phyloP scores from a whole-genome alignment of 1,140 invertebrate genomes.

The Sitodiplosis mosellana region DNA sequence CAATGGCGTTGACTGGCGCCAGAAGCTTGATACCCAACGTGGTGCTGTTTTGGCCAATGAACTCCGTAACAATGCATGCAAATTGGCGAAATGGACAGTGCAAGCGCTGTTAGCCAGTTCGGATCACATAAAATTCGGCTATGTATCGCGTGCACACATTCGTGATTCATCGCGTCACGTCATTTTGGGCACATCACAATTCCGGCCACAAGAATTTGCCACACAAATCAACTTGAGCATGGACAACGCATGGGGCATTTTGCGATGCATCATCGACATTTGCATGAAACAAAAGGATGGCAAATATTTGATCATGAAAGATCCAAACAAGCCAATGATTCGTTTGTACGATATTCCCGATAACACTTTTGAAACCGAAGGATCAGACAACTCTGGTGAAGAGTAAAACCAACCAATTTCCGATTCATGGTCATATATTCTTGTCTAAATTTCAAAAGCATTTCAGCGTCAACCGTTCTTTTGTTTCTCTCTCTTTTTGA shows the following conservation, averaged over 20 bases:
- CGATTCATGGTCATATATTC: too few relatives aligned
- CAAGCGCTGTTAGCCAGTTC: constrained; percentile 91
- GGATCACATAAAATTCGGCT: constrained; percentile 96
- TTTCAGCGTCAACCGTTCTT: too few relatives aligned
- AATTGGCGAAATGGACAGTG: constrained; percentile 98
- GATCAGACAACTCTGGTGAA: constrained; percentile 78
- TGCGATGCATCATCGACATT: constrained; percentile 95
- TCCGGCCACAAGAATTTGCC: constrained; percentile 95
- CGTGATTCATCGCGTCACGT: constrained; percentile 93
- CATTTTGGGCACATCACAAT: constrained; percentile 95
- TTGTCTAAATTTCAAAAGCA: too few relatives aligned
- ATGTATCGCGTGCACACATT: constrained; percentile 85
- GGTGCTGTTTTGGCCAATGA: constrained; percentile 97
- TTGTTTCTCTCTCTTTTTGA: too few relatives aligned
- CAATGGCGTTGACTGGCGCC: constrained; percentile 95
- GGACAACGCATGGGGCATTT: constrained; percentile 98
- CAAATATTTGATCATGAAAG: constrained; percentile 96
- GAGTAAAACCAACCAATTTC: constrained; percentile 30
- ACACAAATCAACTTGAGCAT: constrained; percentile 98
- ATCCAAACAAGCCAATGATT: constrained; percentile 96
- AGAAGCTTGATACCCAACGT: constrained; percentile 90
- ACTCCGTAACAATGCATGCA: constrained; percentile 95
- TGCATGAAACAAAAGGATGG: constrained; percentile 97
- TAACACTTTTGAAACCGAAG: constrained; percentile 96
- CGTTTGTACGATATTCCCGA: constrained; percentile 94